Evolutionary conservation across 2,113 vertebrate species (phyloP), one percentile per base, ranked within the genome.

Genomic region (Pogona vitticeps): DNA sequence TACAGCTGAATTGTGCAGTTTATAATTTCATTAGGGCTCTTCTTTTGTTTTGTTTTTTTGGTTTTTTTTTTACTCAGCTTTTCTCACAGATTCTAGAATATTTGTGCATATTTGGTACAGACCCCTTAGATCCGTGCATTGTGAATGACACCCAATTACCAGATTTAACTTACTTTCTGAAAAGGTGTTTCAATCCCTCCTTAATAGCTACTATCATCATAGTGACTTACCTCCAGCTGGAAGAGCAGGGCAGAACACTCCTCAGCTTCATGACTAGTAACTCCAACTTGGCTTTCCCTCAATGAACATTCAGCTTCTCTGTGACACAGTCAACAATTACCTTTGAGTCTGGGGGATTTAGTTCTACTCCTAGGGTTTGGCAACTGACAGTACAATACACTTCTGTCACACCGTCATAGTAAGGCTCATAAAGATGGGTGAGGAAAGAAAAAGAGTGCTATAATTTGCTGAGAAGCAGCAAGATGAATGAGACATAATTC

Each of bases 231-330:
- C 80, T 94, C 28, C 21, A 87, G 26, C 81, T 88, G 84, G 71
- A 91, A 92, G 65, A 85, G 28, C 68, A 93, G 88, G 78, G 59
- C 83, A 92, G 70, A 89, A 88, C 90, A 56, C 88, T 71, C 38
- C 89, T 91, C 33, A 86, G 89, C 87, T 89, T 71, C 63, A 72
- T 89, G 76, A 91, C 91, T 94, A 82, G 58, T 88, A 87, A 31
- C 1, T 5, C 26, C 42, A 83, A 12, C 38, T 83, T 3, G 61
- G 33, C 3, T 88, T 6, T 70, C 56, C 17, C 87, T 61, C 84
- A 72, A 82, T 40, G n/a, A 91, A 94, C 92, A 82, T 46, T 40
- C 70, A 85, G 14, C 5, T 82, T 67, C 77, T 78, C n/a, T 65
- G 6, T 21, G 38, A 82, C 21, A 38, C 21, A 56, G 10, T 40